Percentiles rank a stretch among this genome's conserved stretches.
phyloP scores from a whole-genome alignment of 2,113 vertebrate species.

The Pedionomus torquatus region DNA sequence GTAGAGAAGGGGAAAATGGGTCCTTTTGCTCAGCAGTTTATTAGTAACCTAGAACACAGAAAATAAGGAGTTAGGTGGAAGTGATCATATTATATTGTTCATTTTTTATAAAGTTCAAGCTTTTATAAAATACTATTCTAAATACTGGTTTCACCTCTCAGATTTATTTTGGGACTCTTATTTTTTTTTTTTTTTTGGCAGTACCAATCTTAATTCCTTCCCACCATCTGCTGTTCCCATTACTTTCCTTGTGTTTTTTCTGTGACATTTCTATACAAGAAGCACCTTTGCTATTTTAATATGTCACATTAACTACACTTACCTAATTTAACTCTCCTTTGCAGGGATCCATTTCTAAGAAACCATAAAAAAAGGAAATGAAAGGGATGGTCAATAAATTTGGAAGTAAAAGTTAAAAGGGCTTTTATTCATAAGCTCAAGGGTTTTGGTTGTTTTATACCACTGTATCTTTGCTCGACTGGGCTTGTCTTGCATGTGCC shows the following conservation, averaged over 20 bases:
- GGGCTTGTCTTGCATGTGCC: neutral
- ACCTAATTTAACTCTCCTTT: neutral
- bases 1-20: neutral
- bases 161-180: neutral
- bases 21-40: neutral
- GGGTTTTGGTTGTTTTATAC: neutral
- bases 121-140: neutral
- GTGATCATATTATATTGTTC: neutral
- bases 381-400: neutral
- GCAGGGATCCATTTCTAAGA: neutral
- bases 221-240: neutral
- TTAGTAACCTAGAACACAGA: neutral
- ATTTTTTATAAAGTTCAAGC: neutral
- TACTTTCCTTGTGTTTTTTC: neutral
- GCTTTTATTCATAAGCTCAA: neutral
- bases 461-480: neutral
- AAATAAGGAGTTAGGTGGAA: neutral
- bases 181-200: rapidly evolving
- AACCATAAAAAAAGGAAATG: neutral
- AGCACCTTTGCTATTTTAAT: neutral
- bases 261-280: neutral
- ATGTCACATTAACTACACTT: neutral
- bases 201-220: neutral
- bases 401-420: neutral
- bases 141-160: neutral